These are phyloP conservation scores for Caerostris darwini DNA, from an alignment of 1,140 invertebrate species.

Conservation along the genomic window DNA sequence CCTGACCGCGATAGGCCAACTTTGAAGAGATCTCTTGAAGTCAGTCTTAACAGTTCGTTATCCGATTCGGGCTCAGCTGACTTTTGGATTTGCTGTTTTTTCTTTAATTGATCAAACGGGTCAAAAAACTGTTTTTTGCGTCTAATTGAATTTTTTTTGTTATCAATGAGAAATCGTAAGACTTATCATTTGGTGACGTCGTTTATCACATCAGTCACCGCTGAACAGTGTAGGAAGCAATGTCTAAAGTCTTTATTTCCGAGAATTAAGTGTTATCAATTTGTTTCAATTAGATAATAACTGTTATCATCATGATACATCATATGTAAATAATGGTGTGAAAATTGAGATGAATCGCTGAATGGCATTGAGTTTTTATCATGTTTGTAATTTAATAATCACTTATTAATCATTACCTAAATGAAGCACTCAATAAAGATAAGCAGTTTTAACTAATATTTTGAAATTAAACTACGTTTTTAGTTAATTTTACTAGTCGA, in stretches of 20 bases:
- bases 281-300: background rate
- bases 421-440: too few species aligned
- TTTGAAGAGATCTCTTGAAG: conserved; percentile 19
- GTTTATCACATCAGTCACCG: background rate
- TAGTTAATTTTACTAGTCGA: too few species aligned
- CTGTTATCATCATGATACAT: background rate
- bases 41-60: background rate
- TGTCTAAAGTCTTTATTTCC: background rate
- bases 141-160: background rate
- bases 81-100: background rate
- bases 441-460: too few species aligned
- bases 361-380: background rate
- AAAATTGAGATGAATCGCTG: background rate
- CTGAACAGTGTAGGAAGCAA: background rate
- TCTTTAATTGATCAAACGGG: background rate
- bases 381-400: background rate
- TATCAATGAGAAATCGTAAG: background rate
- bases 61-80: background rate
- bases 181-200: background rate
- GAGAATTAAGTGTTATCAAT: background rate
- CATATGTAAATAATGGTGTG: background rate
- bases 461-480: too few species aligned
- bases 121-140: conserved; percentile 14
- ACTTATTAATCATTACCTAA: too few species aligned
- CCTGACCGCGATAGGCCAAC: background rate